These are phyloP conservation scores for Papilio helenus DNA, from an alignment of 1,140 invertebrate species.

Conservation along the genomic window DNA sequence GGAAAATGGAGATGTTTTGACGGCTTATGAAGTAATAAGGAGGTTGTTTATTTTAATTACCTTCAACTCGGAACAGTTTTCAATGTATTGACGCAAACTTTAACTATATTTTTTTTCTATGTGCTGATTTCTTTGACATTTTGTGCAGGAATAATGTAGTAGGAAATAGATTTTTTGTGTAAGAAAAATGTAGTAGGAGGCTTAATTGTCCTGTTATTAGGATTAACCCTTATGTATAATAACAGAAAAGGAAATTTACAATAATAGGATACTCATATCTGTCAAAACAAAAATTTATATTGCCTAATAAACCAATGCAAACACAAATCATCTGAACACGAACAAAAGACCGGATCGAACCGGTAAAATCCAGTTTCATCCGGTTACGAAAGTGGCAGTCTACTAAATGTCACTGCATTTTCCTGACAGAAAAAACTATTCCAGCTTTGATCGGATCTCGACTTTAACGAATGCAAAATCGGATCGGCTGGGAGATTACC, in stretches of 20 bases:
- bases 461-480: conserved; percentile 24
- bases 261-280: too few species aligned
- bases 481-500: conserved; percentile 10
- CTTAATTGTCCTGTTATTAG: too few species aligned
- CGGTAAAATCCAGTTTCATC: not conserved
- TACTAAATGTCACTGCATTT: conserved; percentile 21
- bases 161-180: too few species aligned
- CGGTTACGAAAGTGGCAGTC: conserved; percentile 16
- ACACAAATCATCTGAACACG: not conserved
- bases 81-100: not conserved
- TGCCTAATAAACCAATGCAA: not conserved
- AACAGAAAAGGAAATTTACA: too few species aligned
- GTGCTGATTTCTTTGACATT: too few species aligned
- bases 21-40: conserved; percentile 7
- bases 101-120: not conserved
- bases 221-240: too few species aligned
- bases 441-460: conserved; percentile 16
- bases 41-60: conserved; percentile 22
- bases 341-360: not conserved
- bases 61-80: not conserved
- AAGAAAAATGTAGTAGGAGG: not conserved
- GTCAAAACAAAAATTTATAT: not conserved
- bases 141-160: not conserved
- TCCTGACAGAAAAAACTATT: conserved; percentile 15
- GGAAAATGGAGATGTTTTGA: conserved; percentile 25